Conservation (phyloP, 1,140 invertebrate genomes). For the Tribolium castaneum region DNA sequence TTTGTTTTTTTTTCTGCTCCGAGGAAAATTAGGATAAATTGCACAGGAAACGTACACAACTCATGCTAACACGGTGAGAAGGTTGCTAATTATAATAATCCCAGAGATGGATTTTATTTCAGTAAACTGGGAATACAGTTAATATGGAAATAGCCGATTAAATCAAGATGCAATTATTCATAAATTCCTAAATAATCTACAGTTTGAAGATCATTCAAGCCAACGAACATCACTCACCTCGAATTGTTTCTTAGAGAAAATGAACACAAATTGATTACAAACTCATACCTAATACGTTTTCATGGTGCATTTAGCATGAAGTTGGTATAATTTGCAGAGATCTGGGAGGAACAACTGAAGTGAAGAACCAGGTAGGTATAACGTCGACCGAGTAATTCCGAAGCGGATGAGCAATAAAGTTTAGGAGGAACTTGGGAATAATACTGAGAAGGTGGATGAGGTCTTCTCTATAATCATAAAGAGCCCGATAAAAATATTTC, state of each 20-base stretch:
- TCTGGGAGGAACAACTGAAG: not conserved
- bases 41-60: not conserved
- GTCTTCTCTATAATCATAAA: not conserved
- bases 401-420: conserved; percentile 22
- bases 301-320: not conserved
- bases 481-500: not conserved
- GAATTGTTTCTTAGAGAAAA: not conserved
- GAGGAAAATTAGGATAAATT: not conserved
- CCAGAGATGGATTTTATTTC: not conserved
- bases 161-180: not conserved
- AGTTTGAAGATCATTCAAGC: not conserved
- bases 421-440: not conserved
- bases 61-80: not conserved
- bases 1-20: conserved; percentile 1
- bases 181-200: not conserved
- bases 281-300: not conserved
- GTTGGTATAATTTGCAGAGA: conserved; percentile 13
- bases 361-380: conserved; percentile 15
- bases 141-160: not conserved
- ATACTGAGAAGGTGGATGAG: not conserved
- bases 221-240: not conserved
- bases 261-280: conserved; percentile 6
- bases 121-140: not conserved
- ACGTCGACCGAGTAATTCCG: not conserved
- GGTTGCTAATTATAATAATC: not conserved